Evolutionary conservation across 1,140 invertebrate species (phyloP).

Genomic region (Drosophila funebris): DNA sequence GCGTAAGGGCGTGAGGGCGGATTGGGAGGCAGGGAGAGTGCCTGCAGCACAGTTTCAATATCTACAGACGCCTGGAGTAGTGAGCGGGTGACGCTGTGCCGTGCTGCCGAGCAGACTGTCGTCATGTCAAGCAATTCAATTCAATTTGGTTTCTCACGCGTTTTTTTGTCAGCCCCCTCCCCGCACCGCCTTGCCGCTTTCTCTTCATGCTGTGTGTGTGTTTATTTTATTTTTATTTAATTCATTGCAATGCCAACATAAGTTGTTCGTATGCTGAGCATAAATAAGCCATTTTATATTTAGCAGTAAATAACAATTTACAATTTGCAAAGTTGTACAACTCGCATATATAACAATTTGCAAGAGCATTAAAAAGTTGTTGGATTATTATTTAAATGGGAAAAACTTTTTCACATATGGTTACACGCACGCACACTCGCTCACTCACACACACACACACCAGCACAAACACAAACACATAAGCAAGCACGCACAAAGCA

Average conservation of each 20-base stretch:
- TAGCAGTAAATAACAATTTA: conserved; percentile 64
- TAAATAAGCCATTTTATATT: conserved; percentile 52
- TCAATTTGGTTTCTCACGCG: conserved; percentile 81
- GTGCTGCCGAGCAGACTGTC: conserved; percentile 42
- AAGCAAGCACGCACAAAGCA: background rate
- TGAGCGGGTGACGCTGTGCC: conserved; percentile 2
- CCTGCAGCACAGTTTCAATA: conserved; percentile 64
- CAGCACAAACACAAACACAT: conserved; percentile 8
- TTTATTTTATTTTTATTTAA: conserved; percentile 72
- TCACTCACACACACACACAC: background rate
- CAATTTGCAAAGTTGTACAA: conserved; percentile 29
- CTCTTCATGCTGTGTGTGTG: background rate
- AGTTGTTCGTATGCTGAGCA: conserved; percentile 26
- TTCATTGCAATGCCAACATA: conserved; percentile 54
- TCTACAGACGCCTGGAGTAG: background rate
- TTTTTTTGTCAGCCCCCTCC: conserved; percentile 56
- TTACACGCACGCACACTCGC: conserved; percentile 4
- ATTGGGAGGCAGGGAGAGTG: conserved; percentile 5
- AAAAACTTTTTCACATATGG: conserved; percentile 39
- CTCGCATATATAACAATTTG: conserved; percentile 50
- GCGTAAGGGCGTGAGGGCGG: no score
- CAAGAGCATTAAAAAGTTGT: conserved; percentile 46
- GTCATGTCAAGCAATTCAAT: conserved; percentile 82
- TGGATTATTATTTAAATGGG: conserved; percentile 45
- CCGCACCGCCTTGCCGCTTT: background rate